Percentiles rank a stretch among this genome's conserved stretches.
Conservation (phyloP, 64 coral and sea anemone genomes). For the Actinia equina region DNA sequence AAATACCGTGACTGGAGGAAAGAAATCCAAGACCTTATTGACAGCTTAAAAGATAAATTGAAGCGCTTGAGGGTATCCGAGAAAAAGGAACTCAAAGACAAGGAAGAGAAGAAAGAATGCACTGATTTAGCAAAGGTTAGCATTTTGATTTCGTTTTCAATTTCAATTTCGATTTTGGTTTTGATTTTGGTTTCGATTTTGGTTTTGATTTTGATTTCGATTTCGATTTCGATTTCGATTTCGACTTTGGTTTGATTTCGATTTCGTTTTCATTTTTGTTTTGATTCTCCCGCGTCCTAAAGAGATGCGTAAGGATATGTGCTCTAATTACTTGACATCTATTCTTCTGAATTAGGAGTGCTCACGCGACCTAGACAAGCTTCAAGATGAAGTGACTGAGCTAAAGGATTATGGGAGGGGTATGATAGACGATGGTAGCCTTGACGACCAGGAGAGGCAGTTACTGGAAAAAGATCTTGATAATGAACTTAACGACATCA, state of each 20-base stretch:
- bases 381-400: conserved; percentile 1
- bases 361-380: conserved; percentile 29
- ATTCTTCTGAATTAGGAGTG: not conserved
- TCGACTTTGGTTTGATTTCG: not conserved
- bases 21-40: conserved; percentile 8
- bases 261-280: not conserved
- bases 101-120: not conserved
- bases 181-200: not conserved
- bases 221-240: not conserved
- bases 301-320: too few relatives aligned
- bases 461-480: not conserved
- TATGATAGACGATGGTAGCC: conserved; percentile 8
- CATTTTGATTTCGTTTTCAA: not conserved
- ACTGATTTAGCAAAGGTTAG: conserved; percentile 1
- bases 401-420: conserved; percentile 28
- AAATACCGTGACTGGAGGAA: conserved; percentile 32
- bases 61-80: not conserved
- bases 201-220: not conserved
- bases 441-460: not conserved
- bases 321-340: too few relatives aligned
- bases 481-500: not conserved
- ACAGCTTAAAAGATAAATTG: not conserved
- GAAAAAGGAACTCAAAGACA: not conserved
- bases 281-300: too few relatives aligned
- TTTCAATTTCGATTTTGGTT: too few relatives aligned